A percentile compares a stretch with the other conserved stretches of the same genome.
These are phyloP conservation scores for Butastur rufipennis DNA, from an alignment of 2,113 vertebrate species.

Conservation along the genomic window DNA sequence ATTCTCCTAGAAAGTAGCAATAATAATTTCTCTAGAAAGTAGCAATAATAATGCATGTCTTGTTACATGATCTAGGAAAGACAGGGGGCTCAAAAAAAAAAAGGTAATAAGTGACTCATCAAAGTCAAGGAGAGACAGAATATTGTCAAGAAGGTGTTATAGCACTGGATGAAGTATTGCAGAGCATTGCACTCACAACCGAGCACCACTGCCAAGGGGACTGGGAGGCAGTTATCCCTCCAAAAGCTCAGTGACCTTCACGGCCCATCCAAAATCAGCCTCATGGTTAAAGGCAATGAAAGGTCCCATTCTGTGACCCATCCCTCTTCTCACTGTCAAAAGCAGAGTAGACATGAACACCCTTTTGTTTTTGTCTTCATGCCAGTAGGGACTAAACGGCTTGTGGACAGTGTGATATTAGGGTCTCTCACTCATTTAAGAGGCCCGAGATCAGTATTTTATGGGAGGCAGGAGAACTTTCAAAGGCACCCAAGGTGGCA, in stretches of 20 bases:
- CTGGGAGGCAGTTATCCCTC: neutral
- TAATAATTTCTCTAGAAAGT: neutral
- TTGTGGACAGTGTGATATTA: neutral
- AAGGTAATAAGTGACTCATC: neutral
- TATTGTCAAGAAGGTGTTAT: neutral
- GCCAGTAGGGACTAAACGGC: neutral
- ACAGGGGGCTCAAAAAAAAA: neutral
- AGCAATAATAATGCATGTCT: neutral
- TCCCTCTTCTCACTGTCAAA: neutral
- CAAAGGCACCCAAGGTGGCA: neutral
- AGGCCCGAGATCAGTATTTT: neutral
- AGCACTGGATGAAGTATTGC: neutral
- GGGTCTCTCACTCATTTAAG: neutral
- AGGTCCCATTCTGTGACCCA: neutral
- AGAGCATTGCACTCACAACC: neutral
- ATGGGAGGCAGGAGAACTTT: neutral
- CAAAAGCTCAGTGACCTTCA: neutral
- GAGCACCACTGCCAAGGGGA: neutral
- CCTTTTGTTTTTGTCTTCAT: neutral
- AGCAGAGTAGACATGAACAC: neutral
- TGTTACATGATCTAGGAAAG: constrained; percentile 51
- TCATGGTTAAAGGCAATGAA: neutral
- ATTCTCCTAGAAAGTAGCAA: neutral
- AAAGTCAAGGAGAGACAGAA: neutral
- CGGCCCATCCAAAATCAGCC: neutral